Conservation (phyloP, 2,888 invertebrate genomes). For the Amorpha juglandis region DNA sequence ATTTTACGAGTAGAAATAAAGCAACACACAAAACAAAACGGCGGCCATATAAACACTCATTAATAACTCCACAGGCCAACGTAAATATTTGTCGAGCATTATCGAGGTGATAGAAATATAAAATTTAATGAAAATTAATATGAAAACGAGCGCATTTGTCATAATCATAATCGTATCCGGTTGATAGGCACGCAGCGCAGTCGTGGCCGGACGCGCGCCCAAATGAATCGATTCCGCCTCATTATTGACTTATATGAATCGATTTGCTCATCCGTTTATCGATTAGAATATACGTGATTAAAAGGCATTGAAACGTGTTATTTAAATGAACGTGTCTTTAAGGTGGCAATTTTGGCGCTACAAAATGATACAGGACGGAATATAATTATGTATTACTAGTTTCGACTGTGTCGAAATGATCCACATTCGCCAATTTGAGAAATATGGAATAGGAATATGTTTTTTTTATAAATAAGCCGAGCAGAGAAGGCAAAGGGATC, state of each 20-base stretch:
- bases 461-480: too few species aligned
- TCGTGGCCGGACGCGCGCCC: conserved; percentile 27
- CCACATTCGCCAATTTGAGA: too few species aligned
- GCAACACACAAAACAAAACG: background rate
- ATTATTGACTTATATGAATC: conserved; percentile 24
- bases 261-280: conserved; percentile 9
- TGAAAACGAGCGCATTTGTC: conserved; percentile 34
- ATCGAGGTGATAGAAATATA: conserved; percentile 22
- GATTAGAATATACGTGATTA: background rate
- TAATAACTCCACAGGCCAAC: background rate
- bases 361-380: too few species aligned
- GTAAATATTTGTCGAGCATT: conserved; percentile 17
- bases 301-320: background rate
- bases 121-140: conserved; percentile 28
- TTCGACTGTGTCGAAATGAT: too few species aligned
- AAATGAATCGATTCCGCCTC: conserved; percentile 30
- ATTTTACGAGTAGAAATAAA: too few species aligned
- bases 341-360: background rate
- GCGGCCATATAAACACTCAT: background rate
- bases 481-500: too few species aligned
- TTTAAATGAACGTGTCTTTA: background rate
- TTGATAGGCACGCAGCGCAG: conserved; percentile 27
- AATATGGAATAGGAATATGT: too few species aligned
- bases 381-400: too few species aligned
- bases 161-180: conserved; percentile 31